Evolutionary conservation across 2,113 vertebrate genomes (phyloP).

Genomic region (Calcarius ornatus): DNA sequence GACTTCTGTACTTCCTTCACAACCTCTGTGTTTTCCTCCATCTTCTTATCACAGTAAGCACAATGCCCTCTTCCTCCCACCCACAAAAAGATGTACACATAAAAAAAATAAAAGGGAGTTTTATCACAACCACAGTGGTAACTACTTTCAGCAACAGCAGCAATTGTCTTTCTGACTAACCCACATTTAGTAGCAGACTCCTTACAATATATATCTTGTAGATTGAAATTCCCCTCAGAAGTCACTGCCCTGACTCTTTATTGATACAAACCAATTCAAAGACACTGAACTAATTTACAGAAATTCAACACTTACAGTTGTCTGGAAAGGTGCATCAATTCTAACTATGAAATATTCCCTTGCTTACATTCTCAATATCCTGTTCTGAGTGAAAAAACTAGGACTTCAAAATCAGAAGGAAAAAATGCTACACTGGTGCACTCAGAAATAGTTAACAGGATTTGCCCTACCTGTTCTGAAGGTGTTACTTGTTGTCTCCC

Average conservation of each 20-base stretch:
- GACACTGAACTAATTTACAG: neutral
- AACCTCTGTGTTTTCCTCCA: neutral
- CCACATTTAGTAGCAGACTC: neutral
- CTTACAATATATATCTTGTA: neutral
- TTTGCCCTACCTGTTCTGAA: constrained; percentile 75
- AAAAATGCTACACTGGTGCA: neutral
- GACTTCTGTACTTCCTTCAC: neutral
- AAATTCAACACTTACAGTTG: neutral
- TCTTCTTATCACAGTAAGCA: neutral
- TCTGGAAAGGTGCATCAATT: neutral
- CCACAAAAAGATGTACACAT: neutral
- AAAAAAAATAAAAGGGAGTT: neutral
- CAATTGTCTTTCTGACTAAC: neutral
- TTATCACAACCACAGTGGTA: neutral
- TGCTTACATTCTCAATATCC: neutral
- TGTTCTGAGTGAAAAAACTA: neutral
- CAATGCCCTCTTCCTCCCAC: neutral
- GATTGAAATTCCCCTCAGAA: neutral
- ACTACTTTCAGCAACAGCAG: neutral
- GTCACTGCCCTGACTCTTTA: neutral
- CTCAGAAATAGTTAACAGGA: neutral
- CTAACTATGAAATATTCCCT: neutral
- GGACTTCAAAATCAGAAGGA: neutral
- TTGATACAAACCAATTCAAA: neutral
- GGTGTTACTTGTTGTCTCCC: constrained; percentile 70